These are phyloP conservation scores for Penaeus vannamei DNA, from an alignment of 1,140 invertebrate species.

Conservation along the genomic window DNA sequence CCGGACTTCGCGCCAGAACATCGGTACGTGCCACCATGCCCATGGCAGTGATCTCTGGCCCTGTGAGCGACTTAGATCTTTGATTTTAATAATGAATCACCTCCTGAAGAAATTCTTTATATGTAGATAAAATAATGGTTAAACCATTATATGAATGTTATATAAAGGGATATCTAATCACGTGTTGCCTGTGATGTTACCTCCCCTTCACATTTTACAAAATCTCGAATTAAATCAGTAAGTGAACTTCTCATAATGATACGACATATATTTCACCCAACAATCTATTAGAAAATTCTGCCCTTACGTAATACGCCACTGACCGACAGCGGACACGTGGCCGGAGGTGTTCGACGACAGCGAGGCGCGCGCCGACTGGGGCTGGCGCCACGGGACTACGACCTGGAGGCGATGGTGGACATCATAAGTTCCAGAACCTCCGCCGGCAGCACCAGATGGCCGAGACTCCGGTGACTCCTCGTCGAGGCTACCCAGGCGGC, in stretches of 20 bases:
- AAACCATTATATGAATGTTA: too few relatives aligned
- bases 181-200: too few relatives aligned
- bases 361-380: slow-evolving; percentile 90
- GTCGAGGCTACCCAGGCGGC: background rate
- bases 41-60: background rate
- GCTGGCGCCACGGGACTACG: slow-evolving; percentile 86
- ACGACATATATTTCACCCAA: background rate
- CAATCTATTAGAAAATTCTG: too few relatives aligned
- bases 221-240: too few relatives aligned
- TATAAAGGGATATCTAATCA: too few relatives aligned
- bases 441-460: slow-evolving; percentile 30
- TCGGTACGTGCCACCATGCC: slow-evolving; percentile 78
- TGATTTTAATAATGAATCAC: background rate
- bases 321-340: slow-evolving; percentile 87
- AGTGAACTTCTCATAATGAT: background rate
- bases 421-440: slow-evolving; percentile 81
- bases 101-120: background rate
- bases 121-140: too few relatives aligned
- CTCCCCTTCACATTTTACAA: too few relatives aligned
- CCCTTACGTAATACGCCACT: too few relatives aligned
- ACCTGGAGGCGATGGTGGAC: slow-evolving; percentile 81
- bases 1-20: slow-evolving; percentile 87
- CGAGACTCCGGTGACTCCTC: background rate
- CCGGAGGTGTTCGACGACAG: slow-evolving; percentile 91
- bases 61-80: background rate